Evolutionary conservation across 2,113 vertebrate genomes (phyloP).

Genomic region (Girardinichthys multiradiatus): DNA sequence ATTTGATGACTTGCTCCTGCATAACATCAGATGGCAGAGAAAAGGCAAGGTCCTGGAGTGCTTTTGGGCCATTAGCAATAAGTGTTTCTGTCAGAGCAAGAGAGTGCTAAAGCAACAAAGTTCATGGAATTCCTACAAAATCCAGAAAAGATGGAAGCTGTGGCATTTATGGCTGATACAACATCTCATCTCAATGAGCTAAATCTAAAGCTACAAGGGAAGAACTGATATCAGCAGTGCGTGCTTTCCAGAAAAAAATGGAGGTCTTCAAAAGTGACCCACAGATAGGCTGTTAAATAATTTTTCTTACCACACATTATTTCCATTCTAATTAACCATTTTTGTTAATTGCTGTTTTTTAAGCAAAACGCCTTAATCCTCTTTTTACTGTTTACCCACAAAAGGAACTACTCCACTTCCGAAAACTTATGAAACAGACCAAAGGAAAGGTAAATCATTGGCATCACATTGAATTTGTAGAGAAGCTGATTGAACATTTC

Average conservation of each 20-base stretch:
- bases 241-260: constrained; percentile 4
- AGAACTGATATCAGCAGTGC: constrained; percentile 5
- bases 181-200: constrained; percentile 4
- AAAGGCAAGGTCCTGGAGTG: no score
- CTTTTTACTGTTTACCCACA: neutral
- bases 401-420: neutral
- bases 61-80: no score
- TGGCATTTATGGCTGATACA: neutral
- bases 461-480: neutral
- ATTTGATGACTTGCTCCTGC: neutral
- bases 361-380: neutral
- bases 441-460: neutral
- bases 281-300: neutral
- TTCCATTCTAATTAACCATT: neutral
- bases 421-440: constrained; percentile 1
- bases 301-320: neutral
- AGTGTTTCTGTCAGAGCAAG: constrained; percentile 1
- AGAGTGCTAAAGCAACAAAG: neutral
- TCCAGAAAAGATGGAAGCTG: neutral
- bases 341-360: neutral
- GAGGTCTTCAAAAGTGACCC: constrained; percentile 8
- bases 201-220: neutral
- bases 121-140: neutral
- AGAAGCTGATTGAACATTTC: constrained; percentile 16
- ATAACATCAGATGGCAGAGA: no score